These are phyloP conservation scores for Drymonia ruficornis DNA, from an alignment of 2,888 invertebrate genomes.

Conservation along the genomic window DNA sequence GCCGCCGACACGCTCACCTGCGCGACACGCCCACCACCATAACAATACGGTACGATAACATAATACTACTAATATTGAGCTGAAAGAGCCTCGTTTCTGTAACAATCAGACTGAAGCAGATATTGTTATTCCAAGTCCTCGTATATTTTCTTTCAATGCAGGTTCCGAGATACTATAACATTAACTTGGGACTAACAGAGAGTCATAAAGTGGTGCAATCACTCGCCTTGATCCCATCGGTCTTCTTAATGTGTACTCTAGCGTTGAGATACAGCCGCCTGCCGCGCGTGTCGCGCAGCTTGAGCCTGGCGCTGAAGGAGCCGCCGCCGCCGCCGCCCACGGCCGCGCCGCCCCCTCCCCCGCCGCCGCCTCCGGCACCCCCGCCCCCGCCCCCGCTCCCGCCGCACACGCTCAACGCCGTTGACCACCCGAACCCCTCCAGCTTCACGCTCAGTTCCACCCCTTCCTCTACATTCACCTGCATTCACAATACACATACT, in stretches of 20 bases:
- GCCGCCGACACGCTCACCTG: constrained; percentile 92
- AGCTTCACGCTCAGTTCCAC: constrained; percentile 91
- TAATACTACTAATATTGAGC: too few relatives aligned
- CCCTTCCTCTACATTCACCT: constrained; percentile 90
- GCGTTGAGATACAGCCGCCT: constrained; percentile 91
- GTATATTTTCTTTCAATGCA: too few relatives aligned
- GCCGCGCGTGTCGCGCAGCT: constrained; percentile 89
- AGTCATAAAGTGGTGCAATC: not conserved
- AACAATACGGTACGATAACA: too few relatives aligned
- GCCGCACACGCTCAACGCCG: constrained; percentile 82
- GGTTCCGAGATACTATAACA: too few relatives aligned
- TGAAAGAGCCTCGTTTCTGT: too few relatives aligned
- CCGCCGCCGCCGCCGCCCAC: constrained; percentile 48
- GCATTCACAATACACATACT: constrained; percentile 13
- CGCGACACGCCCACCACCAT: constrained; percentile 1
- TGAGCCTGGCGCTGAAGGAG: constrained; percentile 88
- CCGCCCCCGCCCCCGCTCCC: constrained; percentile 44
- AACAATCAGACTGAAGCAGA: too few relatives aligned
- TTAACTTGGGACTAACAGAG: too few relatives aligned
- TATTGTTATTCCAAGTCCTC: too few relatives aligned
- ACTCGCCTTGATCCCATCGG: constrained; percentile 80
- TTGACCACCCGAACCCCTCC: constrained; percentile 92
- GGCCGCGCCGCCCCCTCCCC: constrained; percentile 69
- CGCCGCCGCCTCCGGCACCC: constrained; percentile 73
- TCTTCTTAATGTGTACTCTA: constrained; percentile 73